A percentile compares a stretch with the other conserved stretches of the same genome.
phyloP scores from a whole-genome alignment of 2,113 vertebrate genomes.

The Atrichornis clamosus region DNA sequence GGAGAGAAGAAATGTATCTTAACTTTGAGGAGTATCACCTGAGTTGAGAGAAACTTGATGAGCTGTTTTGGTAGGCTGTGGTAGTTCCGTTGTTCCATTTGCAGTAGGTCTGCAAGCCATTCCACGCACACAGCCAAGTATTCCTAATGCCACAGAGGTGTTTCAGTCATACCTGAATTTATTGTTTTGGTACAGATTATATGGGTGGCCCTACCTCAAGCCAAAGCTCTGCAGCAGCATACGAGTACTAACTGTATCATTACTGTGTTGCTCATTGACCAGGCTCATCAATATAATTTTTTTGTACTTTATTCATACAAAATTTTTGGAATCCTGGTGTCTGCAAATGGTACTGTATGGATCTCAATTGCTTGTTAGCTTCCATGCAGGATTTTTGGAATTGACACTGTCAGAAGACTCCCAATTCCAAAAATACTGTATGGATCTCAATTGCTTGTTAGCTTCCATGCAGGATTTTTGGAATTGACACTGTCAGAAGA shows the following conservation, averaged over 20 bases:
- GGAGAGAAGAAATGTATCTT: not conserved
- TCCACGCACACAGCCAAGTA: not conserved
- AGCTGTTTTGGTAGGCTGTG: not conserved
- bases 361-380: not conserved
- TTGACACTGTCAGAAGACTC: rapidly evolving
- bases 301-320: not conserved
- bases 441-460: not conserved
- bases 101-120: not conserved
- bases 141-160: not conserved
- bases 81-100: not conserved
- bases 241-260: not conserved
- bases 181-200: not conserved
- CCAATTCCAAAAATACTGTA: too few relatives aligned
- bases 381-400: not conserved
- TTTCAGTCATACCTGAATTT: not conserved
- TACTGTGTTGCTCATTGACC: not conserved
- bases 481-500: rapidly evolving
- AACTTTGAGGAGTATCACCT: not conserved
- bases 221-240: not conserved
- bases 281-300: not conserved
- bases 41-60: not conserved
- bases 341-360: not conserved
- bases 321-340: not conserved
- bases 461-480: not conserved
- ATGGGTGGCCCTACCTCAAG: not conserved